Evolutionary conservation across 2,113 vertebrate genomes (phyloP).

Genomic region (Protobothrops mucrosquamatus): DNA sequence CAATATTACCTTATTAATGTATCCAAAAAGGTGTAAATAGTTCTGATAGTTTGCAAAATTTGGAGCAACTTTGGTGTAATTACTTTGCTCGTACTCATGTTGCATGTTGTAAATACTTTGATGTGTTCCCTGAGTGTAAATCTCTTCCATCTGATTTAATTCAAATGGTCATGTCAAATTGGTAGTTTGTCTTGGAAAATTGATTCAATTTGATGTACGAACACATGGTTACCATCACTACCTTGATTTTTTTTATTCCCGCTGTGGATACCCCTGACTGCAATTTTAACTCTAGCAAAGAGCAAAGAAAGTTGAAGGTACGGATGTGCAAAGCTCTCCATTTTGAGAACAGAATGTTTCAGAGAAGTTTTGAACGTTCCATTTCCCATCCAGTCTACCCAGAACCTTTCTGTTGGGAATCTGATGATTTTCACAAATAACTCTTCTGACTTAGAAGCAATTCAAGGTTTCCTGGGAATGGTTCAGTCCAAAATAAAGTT

Average conservation of each 20-base stretch:
- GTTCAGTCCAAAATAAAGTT: neutral
- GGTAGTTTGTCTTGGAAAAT: neutral
- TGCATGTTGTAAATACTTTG: neutral
- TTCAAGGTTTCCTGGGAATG: neutral
- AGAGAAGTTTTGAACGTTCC: neutral
- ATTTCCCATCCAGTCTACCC: neutral
- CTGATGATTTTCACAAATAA: neutral
- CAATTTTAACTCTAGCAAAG: neutral
- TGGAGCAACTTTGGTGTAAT: neutral
- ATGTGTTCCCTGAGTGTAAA: neutral
- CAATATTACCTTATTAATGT: neutral
- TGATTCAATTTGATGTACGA: neutral
- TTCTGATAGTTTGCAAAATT: neutral
- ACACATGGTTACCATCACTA: neutral
- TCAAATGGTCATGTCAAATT: no score
- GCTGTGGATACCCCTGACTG: neutral
- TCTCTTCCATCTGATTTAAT: no score
- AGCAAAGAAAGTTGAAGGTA: neutral
- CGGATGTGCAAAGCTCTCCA: neutral
- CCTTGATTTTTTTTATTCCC: neutral
- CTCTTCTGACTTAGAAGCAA: neutral
- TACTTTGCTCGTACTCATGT: neutral
- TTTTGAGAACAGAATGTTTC: neutral
- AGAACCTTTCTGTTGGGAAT: neutral
- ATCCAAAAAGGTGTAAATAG: neutral